These are phyloP conservation scores for Drosophila repletoides DNA, from an alignment of 1,140 invertebrate species.

Conservation along the genomic window DNA sequence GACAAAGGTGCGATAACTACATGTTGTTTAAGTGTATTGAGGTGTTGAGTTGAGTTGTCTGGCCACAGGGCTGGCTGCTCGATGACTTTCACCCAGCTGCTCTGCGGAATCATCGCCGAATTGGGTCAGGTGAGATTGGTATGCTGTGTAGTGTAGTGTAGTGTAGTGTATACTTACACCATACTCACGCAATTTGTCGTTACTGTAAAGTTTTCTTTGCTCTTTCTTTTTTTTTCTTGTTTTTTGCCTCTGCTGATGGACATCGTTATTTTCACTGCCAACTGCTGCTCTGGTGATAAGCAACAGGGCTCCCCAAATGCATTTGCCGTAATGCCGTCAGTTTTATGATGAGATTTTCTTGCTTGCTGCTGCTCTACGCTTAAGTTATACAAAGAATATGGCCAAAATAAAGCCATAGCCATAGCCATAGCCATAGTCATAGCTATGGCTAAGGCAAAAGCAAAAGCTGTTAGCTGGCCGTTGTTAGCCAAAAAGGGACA, in stretches of 20 bases:
- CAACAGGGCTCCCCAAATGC: slow-evolving; percentile 43
- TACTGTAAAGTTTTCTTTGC: slow-evolving; percentile 42
- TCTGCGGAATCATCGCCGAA: slow-evolving; percentile 31
- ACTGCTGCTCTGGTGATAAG: slow-evolving; percentile 22
- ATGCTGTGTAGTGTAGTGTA: slow-evolving; percentile 2
- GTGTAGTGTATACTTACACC: neutral
- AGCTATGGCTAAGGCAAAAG: neutral
- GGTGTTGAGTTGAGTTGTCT: neutral
- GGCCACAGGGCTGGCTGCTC: slow-evolving; percentile 28
- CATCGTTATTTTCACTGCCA: slow-evolving; percentile 58
- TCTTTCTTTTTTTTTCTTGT: too few species aligned
- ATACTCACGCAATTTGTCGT: slow-evolving; percentile 36
- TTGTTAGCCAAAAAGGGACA: slow-evolving; percentile 28
- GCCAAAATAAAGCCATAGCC: slow-evolving; percentile 69
- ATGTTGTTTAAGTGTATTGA: slow-evolving; percentile 8
- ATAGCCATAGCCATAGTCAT: slow-evolving; percentile 15
- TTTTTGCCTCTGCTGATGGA: slow-evolving; percentile 39
- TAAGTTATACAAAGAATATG: slow-evolving; percentile 60
- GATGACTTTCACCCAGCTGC: slow-evolving; percentile 19
- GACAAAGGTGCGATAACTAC: slow-evolving; percentile 4
- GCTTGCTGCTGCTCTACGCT: slow-evolving; percentile 6
- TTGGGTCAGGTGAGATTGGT: slow-evolving; percentile 59
- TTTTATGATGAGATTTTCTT: slow-evolving; percentile 40
- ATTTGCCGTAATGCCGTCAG: slow-evolving; percentile 20
- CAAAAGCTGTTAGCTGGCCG: slow-evolving; percentile 15